phyloP scores from a whole-genome alignment of 2,888 invertebrate species.

The Drosophila melanosoma region DNA sequence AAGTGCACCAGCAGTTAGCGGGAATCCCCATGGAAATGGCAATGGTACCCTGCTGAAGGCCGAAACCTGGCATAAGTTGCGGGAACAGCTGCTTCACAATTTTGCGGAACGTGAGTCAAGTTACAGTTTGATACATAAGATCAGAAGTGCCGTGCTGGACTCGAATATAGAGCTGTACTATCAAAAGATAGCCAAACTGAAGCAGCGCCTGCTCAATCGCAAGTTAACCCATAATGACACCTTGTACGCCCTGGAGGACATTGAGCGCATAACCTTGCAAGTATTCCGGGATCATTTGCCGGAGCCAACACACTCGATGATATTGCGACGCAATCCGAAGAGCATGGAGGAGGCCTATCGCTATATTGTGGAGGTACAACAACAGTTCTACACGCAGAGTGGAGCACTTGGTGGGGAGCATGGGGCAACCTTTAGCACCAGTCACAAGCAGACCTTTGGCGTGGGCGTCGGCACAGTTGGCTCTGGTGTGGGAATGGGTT shows the following conservation, averaged over 20 bases:
- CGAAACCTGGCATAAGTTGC: slow-evolving; percentile 68
- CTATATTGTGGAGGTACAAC: slow-evolving; percentile 72
- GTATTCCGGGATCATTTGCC: slow-evolving; percentile 72
- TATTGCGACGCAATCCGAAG: slow-evolving; percentile 67
- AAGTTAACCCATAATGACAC: slow-evolving; percentile 74
- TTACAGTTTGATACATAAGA: slow-evolving; percentile 67
- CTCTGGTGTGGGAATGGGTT: slow-evolving; percentile 58
- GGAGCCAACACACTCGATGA: slow-evolving; percentile 74
- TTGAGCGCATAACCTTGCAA: slow-evolving; percentile 66
- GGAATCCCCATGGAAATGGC: slow-evolving; percentile 17
- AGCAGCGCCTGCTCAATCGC: slow-evolving; percentile 65
- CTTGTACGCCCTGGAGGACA: slow-evolving; percentile 65
- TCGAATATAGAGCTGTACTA: slow-evolving; percentile 72
- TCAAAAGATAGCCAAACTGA: slow-evolving; percentile 66
- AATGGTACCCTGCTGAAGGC: slow-evolving; percentile 33
- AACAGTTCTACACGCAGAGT: slow-evolving; percentile 72
- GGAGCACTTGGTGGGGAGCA: slow-evolving; percentile 66
- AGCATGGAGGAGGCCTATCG: slow-evolving; percentile 77
- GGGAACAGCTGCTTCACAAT: slow-evolving; percentile 67
- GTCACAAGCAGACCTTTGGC: slow-evolving; percentile 68
- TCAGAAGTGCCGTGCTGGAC: slow-evolving; percentile 64
- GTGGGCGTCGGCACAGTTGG: slow-evolving; percentile 57
- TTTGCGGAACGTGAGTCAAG: slow-evolving; percentile 70
- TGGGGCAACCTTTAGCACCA: slow-evolving; percentile 73
- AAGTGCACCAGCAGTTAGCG: slow-evolving; percentile 64